phyloP scores from a whole-genome alignment of 1,140 invertebrate genomes.

The Drosophila gunungcola region DNA sequence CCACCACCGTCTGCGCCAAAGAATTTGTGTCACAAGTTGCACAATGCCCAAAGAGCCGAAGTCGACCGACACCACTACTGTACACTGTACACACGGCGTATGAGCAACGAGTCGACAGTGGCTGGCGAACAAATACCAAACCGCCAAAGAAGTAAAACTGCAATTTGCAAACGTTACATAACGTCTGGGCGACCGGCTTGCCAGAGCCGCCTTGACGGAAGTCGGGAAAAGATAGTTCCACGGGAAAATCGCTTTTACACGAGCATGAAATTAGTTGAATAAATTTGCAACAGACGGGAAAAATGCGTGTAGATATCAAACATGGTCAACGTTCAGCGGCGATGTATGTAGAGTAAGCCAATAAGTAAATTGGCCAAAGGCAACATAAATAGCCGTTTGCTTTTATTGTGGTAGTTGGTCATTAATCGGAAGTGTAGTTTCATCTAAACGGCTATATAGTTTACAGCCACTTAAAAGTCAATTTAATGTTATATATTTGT shows the following conservation, averaged over 20 bases:
- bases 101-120: constrained; percentile 47
- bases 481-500: constrained; percentile 14
- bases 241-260: constrained; percentile 49
- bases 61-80: neutral
- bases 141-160: constrained; percentile 67
- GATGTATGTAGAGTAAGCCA: constrained; percentile 74
- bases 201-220: constrained; percentile 67
- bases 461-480: constrained; percentile 14
- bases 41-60: constrained; percentile 43
- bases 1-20: constrained; percentile 49
- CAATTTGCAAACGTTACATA: constrained; percentile 73
- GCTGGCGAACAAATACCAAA: constrained; percentile 37
- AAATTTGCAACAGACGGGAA: constrained; percentile 20
- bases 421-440: constrained; percentile 31
- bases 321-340: constrained; percentile 12
- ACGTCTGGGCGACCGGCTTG: constrained; percentile 41
- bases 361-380: constrained; percentile 75
- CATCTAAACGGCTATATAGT: constrained; percentile 2
- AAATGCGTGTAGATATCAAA: constrained; percentile 41
- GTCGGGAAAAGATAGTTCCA: constrained; percentile 52
- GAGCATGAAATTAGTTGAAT: constrained; percentile 55
- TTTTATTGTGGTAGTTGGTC: constrained; percentile 17
- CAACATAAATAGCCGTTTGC: neutral
- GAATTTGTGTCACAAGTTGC: constrained; percentile 76
- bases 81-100: constrained; percentile 45